Evolutionary conservation across 2,113 vertebrate species (phyloP), one percentile per base, ranked within the genome.

Genomic region (Nerophis lumbriciformis): DNA sequence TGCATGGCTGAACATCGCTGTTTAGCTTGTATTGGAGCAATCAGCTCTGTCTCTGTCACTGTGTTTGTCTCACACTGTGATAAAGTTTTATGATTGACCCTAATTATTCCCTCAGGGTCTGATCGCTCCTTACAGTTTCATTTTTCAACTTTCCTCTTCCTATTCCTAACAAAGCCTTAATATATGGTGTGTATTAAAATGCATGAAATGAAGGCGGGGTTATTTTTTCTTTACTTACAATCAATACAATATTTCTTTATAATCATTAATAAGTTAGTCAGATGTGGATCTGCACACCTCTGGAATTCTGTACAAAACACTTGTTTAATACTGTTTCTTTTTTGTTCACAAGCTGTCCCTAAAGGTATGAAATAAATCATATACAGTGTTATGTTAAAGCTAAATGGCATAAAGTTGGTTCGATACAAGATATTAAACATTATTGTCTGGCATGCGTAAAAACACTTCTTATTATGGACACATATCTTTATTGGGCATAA

Each of bases 1-100:
- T 66, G 59, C 83, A 60, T 70, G 66, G 69, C 61, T 37, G 68
- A 78, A 65, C 55, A 28, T 71, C 66, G 66, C 68, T 73, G 69
- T 80, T 79, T 73, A 77, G 72, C 67, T 51, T 73, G 66, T 67
- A 69, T 82, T 76, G 59, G 64, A 82, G 59, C 72, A 78, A 79
- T 84, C 79, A 80, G 69, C 74, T 69, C 68, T 28, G 58, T 59
- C 76, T 49, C 53, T 61, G 75, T 69, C 67, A 66, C 73, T 72
- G 60, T 72, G 63, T 76, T 72, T 77, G 75, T 73, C 59, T 76
- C 80, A 55, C 59, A 44, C 63, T 72, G 62, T 59, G 63, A 70
- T 66, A 59, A 80, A 72, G 63, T 82, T 78, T 77, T 71, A 75
- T 75, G 66, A 83, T 72, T 71, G 68, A 69, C 73, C 73, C 53